phyloP scores from a whole-genome alignment of 1,140 invertebrate species.

The Temnothorax nylanderi region DNA sequence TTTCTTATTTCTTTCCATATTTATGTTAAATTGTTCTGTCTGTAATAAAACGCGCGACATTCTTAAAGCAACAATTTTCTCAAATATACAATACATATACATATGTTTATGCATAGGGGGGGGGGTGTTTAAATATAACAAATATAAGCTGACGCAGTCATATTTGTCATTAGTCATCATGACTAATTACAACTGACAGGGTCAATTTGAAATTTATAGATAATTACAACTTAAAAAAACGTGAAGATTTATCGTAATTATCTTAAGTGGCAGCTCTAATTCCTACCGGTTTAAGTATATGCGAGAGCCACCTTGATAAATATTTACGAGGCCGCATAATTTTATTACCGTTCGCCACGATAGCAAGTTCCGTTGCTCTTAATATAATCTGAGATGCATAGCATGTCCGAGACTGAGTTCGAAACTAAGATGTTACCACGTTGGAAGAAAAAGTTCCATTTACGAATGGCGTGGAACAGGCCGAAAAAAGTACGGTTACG shows the following conservation, averaged over 20 bases:
- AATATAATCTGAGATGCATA: conserved; percentile 34
- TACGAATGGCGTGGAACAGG: not conserved
- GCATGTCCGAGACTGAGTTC: conserved; percentile 6
- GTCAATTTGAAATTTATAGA: not conserved
- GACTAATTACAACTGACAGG: not conserved
- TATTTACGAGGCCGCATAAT: conserved; percentile 33
- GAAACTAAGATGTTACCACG: not conserved
- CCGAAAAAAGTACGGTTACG: not conserved
- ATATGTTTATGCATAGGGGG: not conserved
- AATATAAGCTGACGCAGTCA: not conserved
- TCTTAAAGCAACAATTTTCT: not conserved
- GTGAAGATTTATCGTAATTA: not conserved
- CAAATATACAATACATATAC: too few relatives aligned
- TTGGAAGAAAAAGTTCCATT: not conserved
- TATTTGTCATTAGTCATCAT: not conserved
- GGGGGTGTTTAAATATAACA: not conserved
- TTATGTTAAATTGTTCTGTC: not conserved
- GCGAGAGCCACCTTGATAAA: not conserved
- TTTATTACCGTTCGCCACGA: not conserved
- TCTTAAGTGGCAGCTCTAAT: not conserved
- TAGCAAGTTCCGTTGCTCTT: conserved; percentile 20
- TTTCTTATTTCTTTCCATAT: not conserved
- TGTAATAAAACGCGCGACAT: not conserved
- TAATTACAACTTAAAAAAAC: not conserved
- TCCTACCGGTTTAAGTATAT: not conserved